phyloP scores from a whole-genome alignment of 2,888 invertebrate species.

The Cyrtodaria siliqua region DNA sequence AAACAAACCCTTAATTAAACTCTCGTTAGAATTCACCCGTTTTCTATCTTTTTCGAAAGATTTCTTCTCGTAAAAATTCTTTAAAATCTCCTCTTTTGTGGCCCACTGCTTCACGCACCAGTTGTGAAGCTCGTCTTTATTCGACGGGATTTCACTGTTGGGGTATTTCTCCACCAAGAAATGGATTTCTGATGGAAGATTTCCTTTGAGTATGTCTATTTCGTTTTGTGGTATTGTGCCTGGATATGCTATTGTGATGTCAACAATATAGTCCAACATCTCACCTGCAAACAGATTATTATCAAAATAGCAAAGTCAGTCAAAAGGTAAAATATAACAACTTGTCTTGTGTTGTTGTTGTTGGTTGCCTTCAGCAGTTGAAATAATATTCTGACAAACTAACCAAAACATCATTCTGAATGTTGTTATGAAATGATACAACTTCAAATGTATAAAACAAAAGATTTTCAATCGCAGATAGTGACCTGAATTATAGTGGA shows the following conservation, averaged over 20 bases:
- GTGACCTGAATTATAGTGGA: too few species aligned
- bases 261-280: constrained; percentile 92
- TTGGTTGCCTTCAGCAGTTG: background rate
- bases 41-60: constrained; percentile 13
- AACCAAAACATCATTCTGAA: too few species aligned
- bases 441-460: too few species aligned
- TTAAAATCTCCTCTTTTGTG: constrained; percentile 42
- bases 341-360: too few species aligned
- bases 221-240: constrained; percentile 92
- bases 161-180: constrained; percentile 89
- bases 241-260: constrained; percentile 94
- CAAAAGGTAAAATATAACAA: too few species aligned
- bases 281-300: constrained; percentile 84
- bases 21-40: constrained; percentile 35
- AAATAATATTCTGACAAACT: background rate
- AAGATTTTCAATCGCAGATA: too few species aligned
- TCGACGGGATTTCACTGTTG: constrained; percentile 37
- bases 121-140: constrained; percentile 50
- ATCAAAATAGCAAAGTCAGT: too few species aligned
- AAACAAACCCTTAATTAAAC: constrained; percentile 43
- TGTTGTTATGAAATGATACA: too few species aligned
- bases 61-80: constrained; percentile 59
- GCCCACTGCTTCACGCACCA: constrained; percentile 53
- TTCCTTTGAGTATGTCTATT: constrained; percentile 90
- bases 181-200: constrained; percentile 91